These are phyloP conservation scores for Colossoma macropomum DNA, from an alignment of 2,113 vertebrate species.

Conservation along the genomic window DNA sequence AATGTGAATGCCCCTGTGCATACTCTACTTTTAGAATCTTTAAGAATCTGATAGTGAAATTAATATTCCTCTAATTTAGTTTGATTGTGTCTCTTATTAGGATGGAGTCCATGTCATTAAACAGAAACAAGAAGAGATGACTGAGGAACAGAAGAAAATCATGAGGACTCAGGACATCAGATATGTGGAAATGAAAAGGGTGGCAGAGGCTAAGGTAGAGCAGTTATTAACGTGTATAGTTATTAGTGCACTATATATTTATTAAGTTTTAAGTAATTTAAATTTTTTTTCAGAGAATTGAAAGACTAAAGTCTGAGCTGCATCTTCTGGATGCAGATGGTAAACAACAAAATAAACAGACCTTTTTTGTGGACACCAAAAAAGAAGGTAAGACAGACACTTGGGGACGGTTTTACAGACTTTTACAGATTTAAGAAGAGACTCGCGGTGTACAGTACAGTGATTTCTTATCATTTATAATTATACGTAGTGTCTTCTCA, in stretches of 20 bases:
- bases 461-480: not conserved
- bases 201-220: slow-evolving; percentile 88
- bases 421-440: no score
- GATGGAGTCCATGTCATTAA: slow-evolving; percentile 88
- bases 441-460: no score
- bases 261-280: not conserved
- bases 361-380: slow-evolving; percentile 89
- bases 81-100: slow-evolving; percentile 66
- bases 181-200: slow-evolving; percentile 95
- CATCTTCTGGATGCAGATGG: slow-evolving; percentile 89
- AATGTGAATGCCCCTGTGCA: not conserved
- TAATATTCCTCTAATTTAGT: not conserved
- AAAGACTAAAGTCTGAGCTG: slow-evolving; percentile 91
- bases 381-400: slow-evolving; percentile 80
- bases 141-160: slow-evolving; percentile 89
- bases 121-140: slow-evolving; percentile 78
- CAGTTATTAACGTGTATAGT: not conserved
- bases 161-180: slow-evolving; percentile 93
- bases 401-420: not conserved
- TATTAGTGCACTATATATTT: not conserved
- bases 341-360: slow-evolving; percentile 82
- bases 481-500: not conserved
- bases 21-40: not conserved
- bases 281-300: slow-evolving; percentile 87
- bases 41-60: not conserved